Percentiles rank a stretch among this genome's conserved stretches.
These are phyloP conservation scores for Nomia melanderi DNA, from an alignment of 1,140 invertebrate genomes.

Conservation along the genomic window DNA sequence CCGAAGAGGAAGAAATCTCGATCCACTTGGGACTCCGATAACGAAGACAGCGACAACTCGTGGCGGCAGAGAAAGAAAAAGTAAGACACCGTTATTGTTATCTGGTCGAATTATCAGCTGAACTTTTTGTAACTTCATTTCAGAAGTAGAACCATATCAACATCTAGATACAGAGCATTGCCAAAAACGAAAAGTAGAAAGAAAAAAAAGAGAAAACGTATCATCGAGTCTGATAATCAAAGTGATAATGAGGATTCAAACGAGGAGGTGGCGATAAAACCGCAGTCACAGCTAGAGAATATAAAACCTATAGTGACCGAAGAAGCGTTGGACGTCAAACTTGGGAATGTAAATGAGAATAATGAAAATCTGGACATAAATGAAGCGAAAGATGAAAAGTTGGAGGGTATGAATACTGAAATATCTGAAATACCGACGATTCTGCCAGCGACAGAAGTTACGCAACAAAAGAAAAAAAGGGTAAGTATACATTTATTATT, in stretches of 20 bases:
- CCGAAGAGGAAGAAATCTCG: conserved; percentile 82
- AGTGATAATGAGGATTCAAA: conserved; percentile 77
- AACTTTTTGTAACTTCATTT: conserved; percentile 2
- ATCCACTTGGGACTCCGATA: conserved; percentile 81
- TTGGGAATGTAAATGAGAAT: conserved; percentile 34
- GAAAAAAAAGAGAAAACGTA: conserved; percentile 80
- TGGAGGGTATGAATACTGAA: conserved; percentile 10
- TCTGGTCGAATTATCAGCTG: neutral
- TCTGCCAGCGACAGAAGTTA: conserved; percentile 51
- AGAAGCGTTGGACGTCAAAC: conserved; percentile 14
- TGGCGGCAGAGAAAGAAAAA: conserved; percentile 82
- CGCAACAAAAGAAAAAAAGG: conserved; percentile 74
- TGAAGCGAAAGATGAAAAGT: conserved; percentile 28
- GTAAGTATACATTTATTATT: conserved; percentile 51
- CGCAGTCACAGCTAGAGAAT: conserved; percentile 28
- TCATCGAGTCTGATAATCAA: conserved; percentile 79
- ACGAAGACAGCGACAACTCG: conserved; percentile 83
- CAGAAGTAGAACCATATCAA: conserved; percentile 71
- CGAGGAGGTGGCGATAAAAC: conserved; percentile 61
- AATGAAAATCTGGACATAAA: conserved; percentile 18
- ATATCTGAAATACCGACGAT: conserved; percentile 11
- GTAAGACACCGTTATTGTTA: conserved; percentile 56
- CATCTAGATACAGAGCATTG: conserved; percentile 66
- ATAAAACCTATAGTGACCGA: neutral
- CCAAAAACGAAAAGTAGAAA: conserved; percentile 79